These are phyloP conservation scores for Podarcis siculus DNA, from an alignment of 2,797 vertebrate species.

Conservation along the genomic window DNA sequence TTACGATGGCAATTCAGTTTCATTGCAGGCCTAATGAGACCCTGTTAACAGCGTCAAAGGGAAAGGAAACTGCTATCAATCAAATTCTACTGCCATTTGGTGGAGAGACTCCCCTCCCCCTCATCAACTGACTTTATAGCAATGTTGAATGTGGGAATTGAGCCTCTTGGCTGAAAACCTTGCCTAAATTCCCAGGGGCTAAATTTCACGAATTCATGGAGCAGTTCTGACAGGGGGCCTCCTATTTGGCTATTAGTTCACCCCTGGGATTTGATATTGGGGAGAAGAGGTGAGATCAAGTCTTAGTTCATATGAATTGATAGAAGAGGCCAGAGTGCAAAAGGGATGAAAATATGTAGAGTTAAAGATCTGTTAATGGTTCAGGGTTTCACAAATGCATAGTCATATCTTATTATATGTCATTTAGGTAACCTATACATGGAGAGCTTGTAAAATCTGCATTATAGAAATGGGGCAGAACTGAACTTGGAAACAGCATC, in stretches of 20 bases:
- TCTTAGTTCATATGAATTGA: neutral
- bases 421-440: too few relatives aligned
- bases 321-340: too few relatives aligned
- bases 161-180: neutral
- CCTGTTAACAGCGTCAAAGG: slow-evolving; percentile 74
- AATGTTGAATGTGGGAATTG: neutral
- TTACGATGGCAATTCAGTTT: slow-evolving; percentile 79
- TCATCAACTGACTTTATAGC: neutral
- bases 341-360: too few relatives aligned
- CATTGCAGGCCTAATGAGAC: slow-evolving; percentile 77
- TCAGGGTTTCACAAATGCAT: too few relatives aligned
- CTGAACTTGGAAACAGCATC: too few relatives aligned
- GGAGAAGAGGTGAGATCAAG: neutral
- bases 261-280: neutral
- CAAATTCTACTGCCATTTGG: slow-evolving; percentile 67
- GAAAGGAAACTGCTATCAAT: slow-evolving; percentile 72
- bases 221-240: neutral
- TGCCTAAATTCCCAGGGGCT: neutral
- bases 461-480: too few relatives aligned
- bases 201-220: neutral
- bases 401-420: too few relatives aligned
- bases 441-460: too few relatives aligned
- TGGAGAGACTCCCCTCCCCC: slow-evolving; percentile 15
- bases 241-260: neutral
- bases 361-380: too few relatives aligned